Base-by-base conservation (phyloP, 2,888 invertebrate species). In the Clivina fossor region DNA sequence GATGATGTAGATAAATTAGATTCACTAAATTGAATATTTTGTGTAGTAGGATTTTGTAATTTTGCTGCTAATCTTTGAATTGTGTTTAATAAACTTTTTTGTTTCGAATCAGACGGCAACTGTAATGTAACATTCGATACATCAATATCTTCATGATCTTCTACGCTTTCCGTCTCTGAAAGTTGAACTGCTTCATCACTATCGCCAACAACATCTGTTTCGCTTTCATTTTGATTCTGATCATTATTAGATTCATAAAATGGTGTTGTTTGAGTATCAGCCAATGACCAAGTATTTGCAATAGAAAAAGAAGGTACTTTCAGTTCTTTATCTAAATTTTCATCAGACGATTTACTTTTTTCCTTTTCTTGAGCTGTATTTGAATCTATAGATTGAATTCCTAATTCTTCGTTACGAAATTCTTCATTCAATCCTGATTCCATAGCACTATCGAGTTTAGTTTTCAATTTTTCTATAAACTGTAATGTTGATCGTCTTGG, bases 11-110 rank as follows among this genome's bases (percentile, higher is more conserved):
- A n/a, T 4, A 37, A 15, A n/a, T 3, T 3, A 30, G 7, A 30
- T 44, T 44, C 44, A 9, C 30, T 28, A 2, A 26, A 7, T 26
- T 15, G 37, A 4, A 9, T 8, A 13, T 1, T 35, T 19, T 19
- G 19, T n/a, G 26, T n/a, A 18, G 24, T 37, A 9, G 41, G 55
- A 4, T 41, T 71, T 69, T 32, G 65, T 60, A 37, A 65, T 65
- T 59, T 71, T 3, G 73, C 74, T 1, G 71, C 71, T 0, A 74
- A 64, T 44, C 72, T 65, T 33, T 72, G 72, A 37, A 72, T 72
- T 2, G 72, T 72, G 15, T 69, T 70, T 54, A 70, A 61, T 69
- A 72, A 70, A 7, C 33, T 22, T 50, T 58, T 58, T 35, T 54
- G 54, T 35, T 54, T 54, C 18, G 51, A 41, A 33, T 41, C 53